phyloP scores from a whole-genome alignment of 1,140 invertebrate genomes.

The Lepidostoma basale region DNA sequence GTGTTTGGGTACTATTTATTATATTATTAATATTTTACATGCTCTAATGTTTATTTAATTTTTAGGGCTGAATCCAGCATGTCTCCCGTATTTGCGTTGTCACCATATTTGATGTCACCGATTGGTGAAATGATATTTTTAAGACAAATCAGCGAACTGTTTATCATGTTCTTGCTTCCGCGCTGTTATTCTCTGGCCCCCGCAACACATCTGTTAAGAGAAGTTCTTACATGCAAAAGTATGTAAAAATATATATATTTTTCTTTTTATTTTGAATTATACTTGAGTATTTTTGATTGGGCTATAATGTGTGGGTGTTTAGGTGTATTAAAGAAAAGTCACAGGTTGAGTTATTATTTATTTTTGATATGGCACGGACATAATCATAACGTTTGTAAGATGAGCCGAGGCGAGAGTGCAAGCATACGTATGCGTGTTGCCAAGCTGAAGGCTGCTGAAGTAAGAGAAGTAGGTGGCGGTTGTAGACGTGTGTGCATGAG shows the following conservation, averaged over 20 bases:
- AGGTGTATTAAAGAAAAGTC: no score
- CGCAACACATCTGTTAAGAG: constrained; percentile 77
- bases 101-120: constrained; percentile 74
- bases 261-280: background rate
- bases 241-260: constrained; percentile 46
- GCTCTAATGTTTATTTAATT: constrained; percentile 39
- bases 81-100: constrained; percentile 74
- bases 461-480: no score
- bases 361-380: background rate
- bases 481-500: no score
- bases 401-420: no score
- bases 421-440: no score
- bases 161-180: constrained; percentile 81
- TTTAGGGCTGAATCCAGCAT: constrained; percentile 65
- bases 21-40: background rate
- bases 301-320: no score
- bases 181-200: constrained; percentile 78
- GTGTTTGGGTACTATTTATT: background rate
- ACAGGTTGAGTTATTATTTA: background rate
- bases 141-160: constrained; percentile 79
- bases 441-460: no score
- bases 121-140: constrained; percentile 82
- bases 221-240: constrained; percentile 86
- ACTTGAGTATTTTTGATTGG: no score
- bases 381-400: background rate